Percentiles rank a stretch among this genome's conserved stretches.
Evolutionary conservation across 2,888 invertebrate genomes (phyloP).

Genomic region (Gastrophysa polygoni): DNA sequence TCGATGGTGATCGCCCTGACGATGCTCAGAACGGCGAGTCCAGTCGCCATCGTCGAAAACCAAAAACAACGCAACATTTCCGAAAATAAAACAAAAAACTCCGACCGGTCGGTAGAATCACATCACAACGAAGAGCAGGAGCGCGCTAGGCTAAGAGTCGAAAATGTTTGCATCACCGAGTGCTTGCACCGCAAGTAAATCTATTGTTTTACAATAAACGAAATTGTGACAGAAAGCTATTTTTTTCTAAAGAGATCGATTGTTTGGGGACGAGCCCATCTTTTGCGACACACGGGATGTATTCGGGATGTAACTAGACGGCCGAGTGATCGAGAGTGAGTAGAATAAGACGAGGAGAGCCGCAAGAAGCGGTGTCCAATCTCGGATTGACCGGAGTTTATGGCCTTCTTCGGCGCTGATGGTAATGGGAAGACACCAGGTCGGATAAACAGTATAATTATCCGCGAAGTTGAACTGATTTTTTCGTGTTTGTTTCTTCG

Average conservation of each 20-base stretch:
- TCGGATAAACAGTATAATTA: slow-evolving; percentile 7
- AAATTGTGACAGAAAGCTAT: not conserved
- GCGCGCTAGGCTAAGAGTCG: too few relatives aligned
- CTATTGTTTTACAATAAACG: not conserved
- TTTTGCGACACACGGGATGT: slow-evolving; percentile 24
- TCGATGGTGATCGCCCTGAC: slow-evolving; percentile 55
- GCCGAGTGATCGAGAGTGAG: not conserved
- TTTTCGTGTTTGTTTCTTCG: not conserved
- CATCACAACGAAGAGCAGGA: not conserved
- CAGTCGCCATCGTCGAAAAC: slow-evolving; percentile 33
- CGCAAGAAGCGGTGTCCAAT: not conserved
- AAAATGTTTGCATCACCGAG: slow-evolving; percentile 14
- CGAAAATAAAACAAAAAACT: not conserved
- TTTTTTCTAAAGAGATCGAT: slow-evolving; percentile 1
- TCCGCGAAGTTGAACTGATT: not conserved
- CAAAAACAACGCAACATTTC: slow-evolving; percentile 23
- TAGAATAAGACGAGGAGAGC: not conserved
- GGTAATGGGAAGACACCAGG: slow-evolving; percentile 6
- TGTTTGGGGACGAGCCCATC: slow-evolving; percentile 24
- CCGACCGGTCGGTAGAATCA: not conserved
- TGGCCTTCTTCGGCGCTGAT: not conserved
- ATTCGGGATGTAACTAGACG: not conserved
- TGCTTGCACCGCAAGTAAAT: not conserved
- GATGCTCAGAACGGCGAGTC: slow-evolving; percentile 43
- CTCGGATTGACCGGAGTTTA: not conserved